These are phyloP conservation scores for Ploceus nigricollis DNA, from an alignment of 2,113 vertebrate genomes.

Conservation along the genomic window DNA sequence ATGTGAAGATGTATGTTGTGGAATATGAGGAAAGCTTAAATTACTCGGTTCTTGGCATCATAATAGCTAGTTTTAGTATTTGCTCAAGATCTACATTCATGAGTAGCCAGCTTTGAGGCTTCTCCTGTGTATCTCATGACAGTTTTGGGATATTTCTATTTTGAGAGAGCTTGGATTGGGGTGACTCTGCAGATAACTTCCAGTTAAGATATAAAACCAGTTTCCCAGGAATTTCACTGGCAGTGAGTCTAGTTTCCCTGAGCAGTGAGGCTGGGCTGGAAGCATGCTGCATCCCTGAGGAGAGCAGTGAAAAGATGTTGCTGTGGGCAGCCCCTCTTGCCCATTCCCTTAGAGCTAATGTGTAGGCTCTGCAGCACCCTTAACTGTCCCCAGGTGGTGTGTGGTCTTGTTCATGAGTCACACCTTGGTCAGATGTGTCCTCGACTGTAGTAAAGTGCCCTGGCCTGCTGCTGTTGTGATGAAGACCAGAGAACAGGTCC, in stretches of 20 bases:
- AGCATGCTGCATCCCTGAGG: neutral
- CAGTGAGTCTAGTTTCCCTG: neutral
- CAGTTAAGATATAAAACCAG: neutral
- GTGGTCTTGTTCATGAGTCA: neutral
- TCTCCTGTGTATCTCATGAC: neutral
- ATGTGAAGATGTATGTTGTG: neutral
- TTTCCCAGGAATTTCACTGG: neutral
- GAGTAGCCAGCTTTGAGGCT: neutral
- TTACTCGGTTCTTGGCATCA: neutral
- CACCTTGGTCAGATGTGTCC: neutral
- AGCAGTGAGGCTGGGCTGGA: neutral
- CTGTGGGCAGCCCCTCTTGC: neutral
- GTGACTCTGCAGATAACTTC: neutral
- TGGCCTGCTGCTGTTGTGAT: neutral
- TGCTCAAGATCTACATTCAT: neutral
- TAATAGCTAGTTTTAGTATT: neutral
- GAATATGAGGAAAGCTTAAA: neutral
- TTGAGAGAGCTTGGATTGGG: neutral
- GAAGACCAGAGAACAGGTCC: neutral
- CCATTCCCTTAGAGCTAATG: neutral
- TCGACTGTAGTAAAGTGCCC: neutral
- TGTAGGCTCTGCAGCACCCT: neutral
- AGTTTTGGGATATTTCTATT: neutral
- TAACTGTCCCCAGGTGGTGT: neutral
- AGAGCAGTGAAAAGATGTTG: neutral